Evolutionary conservation across 2,797 vertebrate genomes (phyloP), one percentile per base, ranked within the genome.

Genomic region (Mus spretus): DNA sequence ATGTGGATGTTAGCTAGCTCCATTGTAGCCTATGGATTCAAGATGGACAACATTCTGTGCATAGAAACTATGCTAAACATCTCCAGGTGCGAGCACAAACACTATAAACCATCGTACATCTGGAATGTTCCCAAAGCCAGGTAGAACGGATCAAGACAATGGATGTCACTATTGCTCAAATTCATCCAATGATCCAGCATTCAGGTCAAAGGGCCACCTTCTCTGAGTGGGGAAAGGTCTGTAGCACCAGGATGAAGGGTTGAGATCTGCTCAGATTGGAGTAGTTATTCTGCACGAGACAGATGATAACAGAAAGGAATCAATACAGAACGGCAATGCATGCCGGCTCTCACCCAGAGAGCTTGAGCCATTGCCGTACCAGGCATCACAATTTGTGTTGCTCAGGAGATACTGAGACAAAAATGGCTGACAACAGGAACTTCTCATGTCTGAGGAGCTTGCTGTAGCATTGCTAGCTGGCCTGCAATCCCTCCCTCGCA

Each of bases 81-180:
- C 81, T 94, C 87, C 92, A 96, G 57, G 63, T 31, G 11, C 47
- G 37, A 89, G 55, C 44, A 70, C 31, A 40, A 72, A 78, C 67
- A 28, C 67, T 13, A 3, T 8, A 85, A 59, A 59, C 31, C 31
- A 9, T 9, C 37, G 13, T 20, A 47, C 92, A 81, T 90, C 55
- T 79, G 72, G 67, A 57, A 85, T 81, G 87, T 55, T 89, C 59
- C 47, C 0, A 2, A 84, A 40, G 74, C 61, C 88, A 8, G 44
- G 90, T 70, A 77, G 31, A 78, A 14, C 4, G 1, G 3, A 28
- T 31, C 61, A 24, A 19, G 44, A 44, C 44, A 8, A 3, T 4
- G 2, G 20, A 1, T 53, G 59, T n/a, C 19, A 55, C 11, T 57
- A 57, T 88, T 20, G 40, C 34, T 34, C 20, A 20, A 34, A 74